phyloP scores from a whole-genome alignment of 2,888 invertebrate genomes.

The Hipparchia sbordonii region DNA sequence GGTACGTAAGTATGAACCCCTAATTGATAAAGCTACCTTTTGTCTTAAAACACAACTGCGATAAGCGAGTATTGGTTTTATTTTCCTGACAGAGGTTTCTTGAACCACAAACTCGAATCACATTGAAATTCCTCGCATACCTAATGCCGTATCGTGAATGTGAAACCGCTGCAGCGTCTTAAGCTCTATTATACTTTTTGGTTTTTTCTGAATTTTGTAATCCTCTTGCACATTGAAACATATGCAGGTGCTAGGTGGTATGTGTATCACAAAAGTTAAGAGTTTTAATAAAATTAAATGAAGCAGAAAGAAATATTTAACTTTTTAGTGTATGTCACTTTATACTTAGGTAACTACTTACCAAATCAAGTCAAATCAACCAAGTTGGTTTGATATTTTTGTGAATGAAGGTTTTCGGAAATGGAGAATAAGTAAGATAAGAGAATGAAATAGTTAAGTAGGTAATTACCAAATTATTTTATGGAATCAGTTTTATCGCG shows the following conservation, averaged over 20 bases:
- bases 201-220: constrained; percentile 8
- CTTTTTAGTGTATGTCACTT: too few species aligned
- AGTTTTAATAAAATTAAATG: too few species aligned
- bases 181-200: constrained; percentile 24
- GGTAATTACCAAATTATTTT: too few species aligned
- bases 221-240: background rate
- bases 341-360: too few species aligned
- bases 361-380: too few species aligned
- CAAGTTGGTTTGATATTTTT: too few species aligned
- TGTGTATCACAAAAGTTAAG: too few species aligned
- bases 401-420: too few species aligned
- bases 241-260: background rate
- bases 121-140: constrained; percentile 42
- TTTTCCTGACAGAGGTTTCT: constrained; percentile 29
- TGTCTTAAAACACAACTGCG: constrained; percentile 7
- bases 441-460: too few species aligned
- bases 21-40: background rate
- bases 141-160: constrained; percentile 33
- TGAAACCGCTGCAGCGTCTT: constrained; percentile 26
- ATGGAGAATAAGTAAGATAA: too few species aligned
- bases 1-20: background rate
- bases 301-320: too few species aligned
- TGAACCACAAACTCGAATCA: constrained; percentile 34
- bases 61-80: constrained; percentile 12
- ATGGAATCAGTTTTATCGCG: too few species aligned